phyloP scores from a whole-genome alignment of 2,888 invertebrate genomes.

The Gymnocheta viridis region DNA sequence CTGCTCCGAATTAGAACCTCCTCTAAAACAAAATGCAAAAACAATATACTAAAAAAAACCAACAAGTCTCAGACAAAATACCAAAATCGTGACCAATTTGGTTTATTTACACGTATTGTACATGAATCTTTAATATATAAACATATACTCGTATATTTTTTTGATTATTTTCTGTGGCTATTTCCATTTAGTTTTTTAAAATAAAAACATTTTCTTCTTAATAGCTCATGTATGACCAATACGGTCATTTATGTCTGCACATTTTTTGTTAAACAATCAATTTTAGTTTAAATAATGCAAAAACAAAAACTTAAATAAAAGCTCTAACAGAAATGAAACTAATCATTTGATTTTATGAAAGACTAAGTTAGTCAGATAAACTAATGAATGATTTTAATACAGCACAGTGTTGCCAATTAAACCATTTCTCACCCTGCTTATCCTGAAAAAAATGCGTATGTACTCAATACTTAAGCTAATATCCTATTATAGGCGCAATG shows the following conservation, averaged over 20 bases:
- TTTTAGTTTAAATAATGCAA: too few relatives aligned
- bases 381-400: too few relatives aligned
- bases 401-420: too few relatives aligned
- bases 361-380: neutral
- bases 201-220: neutral
- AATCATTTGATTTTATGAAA: slow-evolving; percentile 25
- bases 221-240: slow-evolving; percentile 59
- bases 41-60: neutral
- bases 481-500: too few relatives aligned
- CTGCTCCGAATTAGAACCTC: too few relatives aligned
- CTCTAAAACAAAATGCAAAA: neutral
- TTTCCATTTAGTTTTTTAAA: slow-evolving; percentile 22
- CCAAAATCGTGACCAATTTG: slow-evolving; percentile 82
- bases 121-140: slow-evolving; percentile 77
- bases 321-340: slow-evolving; percentile 14
- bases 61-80: slow-evolving; percentile 73
- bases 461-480: too few relatives aligned
- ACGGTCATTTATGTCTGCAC: slow-evolving; percentile 62
- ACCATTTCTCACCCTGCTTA: too few relatives aligned
- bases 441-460: too few relatives aligned
- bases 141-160: too few relatives aligned
- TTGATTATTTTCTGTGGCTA: slow-evolving; percentile 70
- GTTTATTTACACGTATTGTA: slow-evolving; percentile 81
- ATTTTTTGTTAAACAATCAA: slow-evolving; percentile 49
- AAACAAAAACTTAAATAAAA: slow-evolving; percentile 32